Conservation (phyloP, 2,888 invertebrate species). For the Rhopalosiphum nymphaeae region DNA sequence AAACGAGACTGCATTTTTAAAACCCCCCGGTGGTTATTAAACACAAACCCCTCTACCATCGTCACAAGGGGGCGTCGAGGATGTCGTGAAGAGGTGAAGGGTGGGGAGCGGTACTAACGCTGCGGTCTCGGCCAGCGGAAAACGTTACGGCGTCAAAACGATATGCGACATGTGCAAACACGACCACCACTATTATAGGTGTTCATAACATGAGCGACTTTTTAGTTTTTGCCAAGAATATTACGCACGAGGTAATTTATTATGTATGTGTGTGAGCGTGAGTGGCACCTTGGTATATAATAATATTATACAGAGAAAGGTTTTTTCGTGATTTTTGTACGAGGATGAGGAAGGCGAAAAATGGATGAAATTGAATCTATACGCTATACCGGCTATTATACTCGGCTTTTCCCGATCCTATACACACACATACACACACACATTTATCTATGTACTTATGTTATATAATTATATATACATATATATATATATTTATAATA, state of each 20-base stretch:
- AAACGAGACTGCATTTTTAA: constrained; percentile 64
- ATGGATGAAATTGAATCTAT: background rate
- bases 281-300: background rate
- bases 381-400: background rate
- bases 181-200: background rate
- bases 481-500: background rate
- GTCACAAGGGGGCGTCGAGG: background rate
- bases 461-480: background rate
- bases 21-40: constrained; percentile 58
- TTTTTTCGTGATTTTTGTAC: background rate
- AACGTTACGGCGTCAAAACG: constrained; percentile 24
- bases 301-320: background rate
- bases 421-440: background rate
- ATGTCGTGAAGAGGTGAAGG: too few species aligned
- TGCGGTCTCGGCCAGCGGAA: constrained; percentile 6
- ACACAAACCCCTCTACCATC: constrained; percentile 22
- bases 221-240: background rate
- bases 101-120: background rate
- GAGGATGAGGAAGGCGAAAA: background rate
- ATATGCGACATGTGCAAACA: background rate
- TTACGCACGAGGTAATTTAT: background rate
- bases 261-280: background rate
- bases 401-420: background rate
- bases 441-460: background rate
- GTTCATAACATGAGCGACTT: background rate